Evolutionary conservation across 2,888 invertebrate genomes (phyloP).

Genomic region (Tolmerus cingulatus): DNA sequence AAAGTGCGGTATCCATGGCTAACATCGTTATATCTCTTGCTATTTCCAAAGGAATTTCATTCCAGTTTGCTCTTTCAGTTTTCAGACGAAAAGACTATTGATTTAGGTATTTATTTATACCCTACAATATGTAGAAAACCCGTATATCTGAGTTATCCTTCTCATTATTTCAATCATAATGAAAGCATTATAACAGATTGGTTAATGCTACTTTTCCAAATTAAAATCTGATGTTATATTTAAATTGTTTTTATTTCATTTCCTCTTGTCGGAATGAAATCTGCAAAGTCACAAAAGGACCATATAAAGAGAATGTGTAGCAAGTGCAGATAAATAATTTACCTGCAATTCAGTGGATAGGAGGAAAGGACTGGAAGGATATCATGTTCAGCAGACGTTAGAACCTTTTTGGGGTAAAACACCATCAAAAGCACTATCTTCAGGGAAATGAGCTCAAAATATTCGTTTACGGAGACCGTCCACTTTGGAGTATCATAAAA

Average conservation of each 20-base stretch:
- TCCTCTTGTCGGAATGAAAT: no score
- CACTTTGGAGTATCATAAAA: no score
- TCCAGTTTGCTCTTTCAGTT: neutral
- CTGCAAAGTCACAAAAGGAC: neutral
- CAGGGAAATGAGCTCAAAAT: no score
- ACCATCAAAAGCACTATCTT: no score
- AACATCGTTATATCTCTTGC: neutral
- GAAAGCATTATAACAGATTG: neutral
- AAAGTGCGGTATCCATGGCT: neutral
- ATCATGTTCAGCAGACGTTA: no score
- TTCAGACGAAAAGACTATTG: neutral
- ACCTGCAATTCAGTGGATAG: no score
- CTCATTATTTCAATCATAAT: neutral
- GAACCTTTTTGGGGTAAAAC: no score
- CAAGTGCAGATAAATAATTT: no score
- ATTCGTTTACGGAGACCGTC: no score
- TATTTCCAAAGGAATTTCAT: neutral
- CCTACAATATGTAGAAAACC: no score
- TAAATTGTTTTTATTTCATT: neutral
- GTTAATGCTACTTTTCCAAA: neutral
- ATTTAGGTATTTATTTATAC: neutral
- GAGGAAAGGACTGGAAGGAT: no score
- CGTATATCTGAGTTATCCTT: neutral
- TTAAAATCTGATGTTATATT: neutral
- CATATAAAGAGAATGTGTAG: no score